Conservation (phyloP, 2,797 vertebrate species). For the Coracias cyanogaster region DNA sequence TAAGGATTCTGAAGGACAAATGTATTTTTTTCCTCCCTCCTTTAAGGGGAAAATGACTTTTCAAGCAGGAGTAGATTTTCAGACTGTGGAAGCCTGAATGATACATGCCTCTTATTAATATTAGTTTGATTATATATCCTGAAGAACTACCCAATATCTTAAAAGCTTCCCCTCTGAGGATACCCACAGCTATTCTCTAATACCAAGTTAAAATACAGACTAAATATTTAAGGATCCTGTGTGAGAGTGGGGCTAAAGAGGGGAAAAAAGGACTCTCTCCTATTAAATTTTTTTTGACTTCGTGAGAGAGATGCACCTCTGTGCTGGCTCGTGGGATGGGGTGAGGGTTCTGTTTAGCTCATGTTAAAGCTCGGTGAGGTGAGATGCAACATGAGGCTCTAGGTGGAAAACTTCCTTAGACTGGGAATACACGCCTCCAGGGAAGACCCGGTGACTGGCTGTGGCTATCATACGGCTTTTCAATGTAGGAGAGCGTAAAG, state of each 20-base stretch:
- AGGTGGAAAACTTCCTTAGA: not conserved
- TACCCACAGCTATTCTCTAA: rapidly evolving
- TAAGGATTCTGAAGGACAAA: constrained; percentile 16
- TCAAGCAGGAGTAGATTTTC: not conserved
- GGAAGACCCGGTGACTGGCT: not conserved
- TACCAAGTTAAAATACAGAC: not conserved
- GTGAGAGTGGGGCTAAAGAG: not conserved
- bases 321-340: not conserved
- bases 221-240: not conserved
- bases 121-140: not conserved
- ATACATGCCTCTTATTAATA: not conserved
- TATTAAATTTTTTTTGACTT: not conserved
- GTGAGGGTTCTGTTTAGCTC: not conserved
- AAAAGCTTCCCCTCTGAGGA: not conserved
- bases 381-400: not conserved
- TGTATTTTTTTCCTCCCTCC: not conserved
- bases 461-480: not conserved
- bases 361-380: not conserved
- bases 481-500: not conserved
- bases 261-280: not conserved
- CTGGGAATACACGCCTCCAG: not conserved
- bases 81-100: not conserved
- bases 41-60: constrained; percentile 50
- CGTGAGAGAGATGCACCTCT: rapidly evolving
- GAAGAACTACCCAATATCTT: not conserved